Conservation (phyloP, 1,140 invertebrate species). For the Trypoxylus dichotomus region DNA sequence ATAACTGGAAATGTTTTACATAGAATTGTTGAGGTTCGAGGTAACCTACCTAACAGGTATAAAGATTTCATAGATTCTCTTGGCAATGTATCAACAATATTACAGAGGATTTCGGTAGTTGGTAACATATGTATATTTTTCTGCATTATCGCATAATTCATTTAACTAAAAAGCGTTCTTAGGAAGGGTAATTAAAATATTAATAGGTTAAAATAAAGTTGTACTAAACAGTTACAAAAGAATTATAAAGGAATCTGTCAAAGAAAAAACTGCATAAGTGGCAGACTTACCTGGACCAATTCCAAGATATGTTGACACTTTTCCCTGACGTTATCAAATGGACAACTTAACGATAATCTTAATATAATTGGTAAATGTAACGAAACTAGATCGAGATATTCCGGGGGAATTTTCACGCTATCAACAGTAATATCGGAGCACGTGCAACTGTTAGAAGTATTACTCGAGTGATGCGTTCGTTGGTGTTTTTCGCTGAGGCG, state of each 20-base stretch:
- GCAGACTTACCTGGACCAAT: constrained; percentile 58
- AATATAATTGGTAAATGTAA: constrained; percentile 62
- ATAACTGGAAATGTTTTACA: too few relatives aligned
- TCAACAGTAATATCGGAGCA: constrained; percentile 50
- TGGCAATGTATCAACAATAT: too few relatives aligned
- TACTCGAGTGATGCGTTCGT: constrained; percentile 32
- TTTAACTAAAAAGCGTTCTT: too few relatives aligned
- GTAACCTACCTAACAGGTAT: too few relatives aligned
- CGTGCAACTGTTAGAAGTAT: constrained; percentile 38
- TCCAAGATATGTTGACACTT: constrained; percentile 61
- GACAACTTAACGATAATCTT: constrained; percentile 61
- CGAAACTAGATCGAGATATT: constrained; percentile 59
- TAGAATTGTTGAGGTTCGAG: too few relatives aligned
- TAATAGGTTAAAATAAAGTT: too few relatives aligned
- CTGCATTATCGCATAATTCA: too few relatives aligned
- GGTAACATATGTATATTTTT: too few relatives aligned
- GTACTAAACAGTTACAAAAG: too few relatives aligned
- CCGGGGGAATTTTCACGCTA: constrained; percentile 54
- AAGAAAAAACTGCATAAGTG: neutral
- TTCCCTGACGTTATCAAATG: constrained; percentile 61
- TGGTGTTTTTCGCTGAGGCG: constrained; percentile 32
- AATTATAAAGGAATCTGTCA: neutral
- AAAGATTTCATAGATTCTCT: too few relatives aligned
- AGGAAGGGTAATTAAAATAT: too few relatives aligned
- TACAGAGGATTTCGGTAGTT: too few relatives aligned